Evolutionary conservation across 2,113 vertebrate genomes (phyloP).

Genomic region (Patagioenas fasciata): DNA sequence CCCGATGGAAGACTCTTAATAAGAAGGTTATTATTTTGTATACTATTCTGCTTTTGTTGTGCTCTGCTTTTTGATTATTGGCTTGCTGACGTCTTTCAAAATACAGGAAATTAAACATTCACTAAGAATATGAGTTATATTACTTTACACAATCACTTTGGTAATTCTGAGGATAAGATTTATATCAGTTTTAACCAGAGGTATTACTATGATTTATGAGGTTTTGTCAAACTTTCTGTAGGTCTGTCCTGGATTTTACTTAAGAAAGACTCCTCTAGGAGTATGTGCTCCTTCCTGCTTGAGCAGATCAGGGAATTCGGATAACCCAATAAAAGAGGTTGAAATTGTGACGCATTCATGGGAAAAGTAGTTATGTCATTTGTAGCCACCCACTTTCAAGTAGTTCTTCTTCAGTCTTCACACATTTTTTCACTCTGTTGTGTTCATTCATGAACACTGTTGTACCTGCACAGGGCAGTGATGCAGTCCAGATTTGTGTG

Average conservation of each 20-base stretch:
- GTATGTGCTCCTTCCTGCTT: not conserved
- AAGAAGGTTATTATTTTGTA: conserved; percentile 85
- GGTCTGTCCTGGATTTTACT: not conserved
- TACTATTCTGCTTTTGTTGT: not conserved
- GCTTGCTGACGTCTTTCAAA: not conserved
- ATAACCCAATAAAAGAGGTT: not conserved
- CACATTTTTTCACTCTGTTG: not conserved
- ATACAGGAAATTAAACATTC: conserved; percentile 48
- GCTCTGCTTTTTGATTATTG: not conserved
- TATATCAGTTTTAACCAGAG: not conserved
- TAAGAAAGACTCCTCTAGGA: not conserved
- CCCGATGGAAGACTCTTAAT: conserved; percentile 93
- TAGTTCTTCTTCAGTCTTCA: not conserved
- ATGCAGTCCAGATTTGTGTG: not conserved
- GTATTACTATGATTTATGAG: not conserved
- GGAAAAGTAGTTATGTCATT: not conserved
- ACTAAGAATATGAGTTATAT: not conserved
- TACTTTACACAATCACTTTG: not conserved
- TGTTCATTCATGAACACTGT: not conserved
- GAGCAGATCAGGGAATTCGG: not conserved
- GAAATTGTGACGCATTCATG: not conserved
- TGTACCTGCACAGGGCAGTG: not conserved
- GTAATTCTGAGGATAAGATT: not conserved
- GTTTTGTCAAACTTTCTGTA: not conserved
- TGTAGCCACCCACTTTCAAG: not conserved